Base-by-base conservation (phyloP, 92 coral and sea anemone genomes). In the Virgularia gustaviana region DNA sequence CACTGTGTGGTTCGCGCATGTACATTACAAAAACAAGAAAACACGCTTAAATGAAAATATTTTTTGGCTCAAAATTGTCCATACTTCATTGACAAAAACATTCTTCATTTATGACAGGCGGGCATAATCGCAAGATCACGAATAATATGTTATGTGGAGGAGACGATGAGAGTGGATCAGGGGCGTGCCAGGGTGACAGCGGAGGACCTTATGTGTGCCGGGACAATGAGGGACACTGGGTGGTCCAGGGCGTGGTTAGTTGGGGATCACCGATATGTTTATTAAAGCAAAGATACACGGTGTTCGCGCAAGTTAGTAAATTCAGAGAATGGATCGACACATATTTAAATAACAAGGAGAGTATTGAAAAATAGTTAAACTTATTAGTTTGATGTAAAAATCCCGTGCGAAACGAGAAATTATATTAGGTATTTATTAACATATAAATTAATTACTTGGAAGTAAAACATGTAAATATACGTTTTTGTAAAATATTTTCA, bases 181-280 rank as follows among this genome's bases (percentile, higher is more conserved):
- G 36, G 28, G 80, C 79, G 28, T 80, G 85, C n/a, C 80, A 80
- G n/a, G 85, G 85, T 53, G 85, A 80, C n/a, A 73, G 80, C 35
- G 85, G 85, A 8, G 85, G 85, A 3, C 85, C 85, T 8, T 80
- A 56, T 36, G 85, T 80, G 22, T 80, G 85, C 44, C 45, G 68
- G 41, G 73, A 71, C 10, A 54, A 22, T 24, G 68, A 41, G 28
- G 80, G 80, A 39, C 53, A 77, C 79, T 80, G 84, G 84, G 57
- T 62, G 29, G 51, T 80, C 36, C 74, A 80, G 28, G 84, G 84
- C 5, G 84, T 77, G 38, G 52, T 80, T 23, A 80, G 84, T 43
- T 80, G 79, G 79, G 84, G 74, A 9, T 80, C 84, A 57, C 84
- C 84, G 1, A 68, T 76, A 25, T 80, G 84, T 13, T 31, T 65